These are phyloP conservation scores for Chrysemys picta DNA, from an alignment of 2,113 vertebrate genomes.

Conservation along the genomic window DNA sequence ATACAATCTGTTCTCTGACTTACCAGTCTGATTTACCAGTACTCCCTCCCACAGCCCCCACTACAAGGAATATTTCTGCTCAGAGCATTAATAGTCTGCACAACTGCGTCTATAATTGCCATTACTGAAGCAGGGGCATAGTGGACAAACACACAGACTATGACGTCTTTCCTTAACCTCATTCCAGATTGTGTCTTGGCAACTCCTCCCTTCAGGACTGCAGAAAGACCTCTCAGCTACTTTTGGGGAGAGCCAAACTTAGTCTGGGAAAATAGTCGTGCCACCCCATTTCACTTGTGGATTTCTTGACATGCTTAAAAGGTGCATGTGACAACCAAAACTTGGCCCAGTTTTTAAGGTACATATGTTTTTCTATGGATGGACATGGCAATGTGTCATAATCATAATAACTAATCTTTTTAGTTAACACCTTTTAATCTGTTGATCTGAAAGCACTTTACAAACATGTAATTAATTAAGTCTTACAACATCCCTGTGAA, in stretches of 20 bases:
- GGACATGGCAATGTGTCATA: not conserved
- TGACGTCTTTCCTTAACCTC: not conserved
- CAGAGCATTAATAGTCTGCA: not conserved
- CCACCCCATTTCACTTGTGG: not conserved
- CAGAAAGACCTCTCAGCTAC: not conserved
- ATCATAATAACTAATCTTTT: not conserved
- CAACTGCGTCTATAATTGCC: not conserved
- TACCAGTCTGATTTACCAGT: not conserved
- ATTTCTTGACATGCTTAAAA: not conserved
- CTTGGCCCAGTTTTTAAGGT: not conserved
- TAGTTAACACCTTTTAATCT: not conserved
- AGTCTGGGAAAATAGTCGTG: not conserved
- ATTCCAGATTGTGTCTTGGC: not conserved
- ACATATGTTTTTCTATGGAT: not conserved
- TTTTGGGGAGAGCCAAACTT: not conserved
- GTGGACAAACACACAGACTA: not conserved
- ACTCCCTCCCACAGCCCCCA: not conserved
- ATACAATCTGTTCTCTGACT: not conserved
- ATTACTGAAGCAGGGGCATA: not conserved
- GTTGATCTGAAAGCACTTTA: not conserved
- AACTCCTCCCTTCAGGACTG: not conserved
- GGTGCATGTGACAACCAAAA: not conserved
- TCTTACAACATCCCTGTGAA: slow-evolving; percentile 19
- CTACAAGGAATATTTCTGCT: not conserved
- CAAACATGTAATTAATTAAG: slow-evolving; percentile 19